phyloP scores from a whole-genome alignment of 2,797 vertebrate genomes.

The Oceanodroma leucorhoa region DNA sequence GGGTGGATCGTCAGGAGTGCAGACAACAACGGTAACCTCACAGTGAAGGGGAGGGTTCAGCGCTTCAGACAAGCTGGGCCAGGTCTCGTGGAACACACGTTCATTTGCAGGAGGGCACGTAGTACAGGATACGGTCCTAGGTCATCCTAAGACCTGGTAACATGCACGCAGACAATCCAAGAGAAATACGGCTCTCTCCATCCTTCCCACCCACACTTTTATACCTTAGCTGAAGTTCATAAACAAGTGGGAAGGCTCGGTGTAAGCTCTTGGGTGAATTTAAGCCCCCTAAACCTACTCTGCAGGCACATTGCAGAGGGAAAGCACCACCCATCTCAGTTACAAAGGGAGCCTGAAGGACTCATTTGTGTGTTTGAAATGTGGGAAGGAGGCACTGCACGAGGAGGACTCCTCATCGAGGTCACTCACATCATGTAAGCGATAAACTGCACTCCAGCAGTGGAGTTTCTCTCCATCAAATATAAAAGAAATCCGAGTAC shows the following conservation, averaged over 20 bases:
- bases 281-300: not conserved
- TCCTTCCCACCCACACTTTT: not conserved
- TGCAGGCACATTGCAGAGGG: not conserved
- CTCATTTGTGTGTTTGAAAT: accelerated
- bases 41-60: not conserved
- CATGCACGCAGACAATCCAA: accelerated
- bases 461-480: not conserved
- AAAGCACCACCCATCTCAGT: not conserved
- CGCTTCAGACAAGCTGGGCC: not conserved
- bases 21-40: accelerated
- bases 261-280: not conserved
- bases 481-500: not conserved
- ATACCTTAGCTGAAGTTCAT: not conserved
- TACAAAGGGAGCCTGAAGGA: not conserved
- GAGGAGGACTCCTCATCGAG: not conserved
- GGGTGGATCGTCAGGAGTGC: accelerated
- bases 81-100: not conserved
- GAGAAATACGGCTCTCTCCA: not conserved
- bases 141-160: accelerated
- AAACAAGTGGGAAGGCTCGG: not conserved
- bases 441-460: not conserved
- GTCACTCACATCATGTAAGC: accelerated
- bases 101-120: not conserved
- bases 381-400: accelerated
- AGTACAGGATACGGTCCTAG: not conserved